Evolutionary conservation across 2,888 invertebrate genomes (phyloP).

Genomic region (Phaedon cochleariae): DNA sequence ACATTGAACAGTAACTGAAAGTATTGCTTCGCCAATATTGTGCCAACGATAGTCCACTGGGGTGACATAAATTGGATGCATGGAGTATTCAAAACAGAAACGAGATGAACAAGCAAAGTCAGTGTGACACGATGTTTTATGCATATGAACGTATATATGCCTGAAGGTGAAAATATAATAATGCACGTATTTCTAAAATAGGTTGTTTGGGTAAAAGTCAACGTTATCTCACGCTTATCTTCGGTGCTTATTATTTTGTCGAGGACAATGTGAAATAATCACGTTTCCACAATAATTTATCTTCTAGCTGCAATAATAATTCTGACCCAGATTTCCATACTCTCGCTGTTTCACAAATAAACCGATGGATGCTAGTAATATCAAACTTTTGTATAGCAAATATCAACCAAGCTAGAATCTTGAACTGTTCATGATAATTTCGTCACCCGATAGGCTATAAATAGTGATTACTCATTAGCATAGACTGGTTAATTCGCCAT

Average conservation of each 20-base stretch:
- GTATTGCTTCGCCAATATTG: no score
- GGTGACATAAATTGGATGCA: no score
- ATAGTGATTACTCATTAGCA: neutral
- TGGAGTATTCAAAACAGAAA: no score
- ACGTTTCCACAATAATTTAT: neutral
- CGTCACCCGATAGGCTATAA: neutral
- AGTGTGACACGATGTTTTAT: no score
- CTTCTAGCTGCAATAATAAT: neutral
- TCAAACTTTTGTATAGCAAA: neutral
- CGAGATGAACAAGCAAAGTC: no score
- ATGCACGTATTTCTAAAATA: neutral
- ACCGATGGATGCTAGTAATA: neutral
- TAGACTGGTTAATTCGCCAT: no score
- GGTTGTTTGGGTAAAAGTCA: neutral
- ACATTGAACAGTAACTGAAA: no score
- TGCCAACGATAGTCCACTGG: no score
- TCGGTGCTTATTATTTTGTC: neutral
- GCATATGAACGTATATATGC: no score
- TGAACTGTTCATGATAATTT: neutral
- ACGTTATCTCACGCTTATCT: slow-evolving; percentile 1
- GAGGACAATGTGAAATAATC: neutral
- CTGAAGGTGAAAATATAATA: no score
- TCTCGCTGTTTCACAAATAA: neutral
- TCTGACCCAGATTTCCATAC: slow-evolving; percentile 3
- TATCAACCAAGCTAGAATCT: neutral